Percentiles rank a stretch among this genome's conserved stretches.
Conservation (phyloP, 2,113 vertebrate genomes). For the Tychaedon coryphoeus region DNA sequence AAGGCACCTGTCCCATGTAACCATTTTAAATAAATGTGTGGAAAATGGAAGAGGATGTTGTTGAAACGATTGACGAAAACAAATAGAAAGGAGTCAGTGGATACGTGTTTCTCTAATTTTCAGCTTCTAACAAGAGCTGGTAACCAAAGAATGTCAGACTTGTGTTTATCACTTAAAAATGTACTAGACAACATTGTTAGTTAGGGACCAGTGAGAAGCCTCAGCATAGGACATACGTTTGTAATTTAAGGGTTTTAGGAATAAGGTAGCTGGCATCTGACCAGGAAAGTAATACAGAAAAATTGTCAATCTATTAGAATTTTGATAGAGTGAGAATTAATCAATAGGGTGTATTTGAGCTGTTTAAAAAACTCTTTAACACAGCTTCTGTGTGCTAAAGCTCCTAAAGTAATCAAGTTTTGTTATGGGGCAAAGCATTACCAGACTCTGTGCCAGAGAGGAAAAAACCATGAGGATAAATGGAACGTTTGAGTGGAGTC, state of each 20-base stretch:
- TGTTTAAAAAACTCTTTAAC: not conserved
- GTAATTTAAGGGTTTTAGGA: not conserved
- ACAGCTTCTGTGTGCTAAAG: not conserved
- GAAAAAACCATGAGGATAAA: not conserved
- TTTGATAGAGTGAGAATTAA: not conserved
- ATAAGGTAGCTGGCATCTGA: not conserved
- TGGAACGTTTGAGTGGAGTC: not conserved
- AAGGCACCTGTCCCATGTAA: not conserved
- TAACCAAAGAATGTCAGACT: not conserved
- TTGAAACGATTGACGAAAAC: not conserved
- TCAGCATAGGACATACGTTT: not conserved
- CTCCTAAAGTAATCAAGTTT: not conserved
- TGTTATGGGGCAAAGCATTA: not conserved
- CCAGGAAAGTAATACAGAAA: not conserved
- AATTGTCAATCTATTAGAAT: not conserved
- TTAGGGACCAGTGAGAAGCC: not conserved
- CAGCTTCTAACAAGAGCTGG: not conserved
- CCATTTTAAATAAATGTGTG: not conserved
- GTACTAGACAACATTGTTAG: not conserved
- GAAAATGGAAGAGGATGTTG: not conserved
- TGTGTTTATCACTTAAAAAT: not conserved
- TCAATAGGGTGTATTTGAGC: not conserved
- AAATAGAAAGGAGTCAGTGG: not conserved
- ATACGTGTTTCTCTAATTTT: not conserved
- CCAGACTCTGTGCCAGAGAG: not conserved